phyloP scores from a whole-genome alignment of 1,140 invertebrate genomes.

The Solen grandis region DNA sequence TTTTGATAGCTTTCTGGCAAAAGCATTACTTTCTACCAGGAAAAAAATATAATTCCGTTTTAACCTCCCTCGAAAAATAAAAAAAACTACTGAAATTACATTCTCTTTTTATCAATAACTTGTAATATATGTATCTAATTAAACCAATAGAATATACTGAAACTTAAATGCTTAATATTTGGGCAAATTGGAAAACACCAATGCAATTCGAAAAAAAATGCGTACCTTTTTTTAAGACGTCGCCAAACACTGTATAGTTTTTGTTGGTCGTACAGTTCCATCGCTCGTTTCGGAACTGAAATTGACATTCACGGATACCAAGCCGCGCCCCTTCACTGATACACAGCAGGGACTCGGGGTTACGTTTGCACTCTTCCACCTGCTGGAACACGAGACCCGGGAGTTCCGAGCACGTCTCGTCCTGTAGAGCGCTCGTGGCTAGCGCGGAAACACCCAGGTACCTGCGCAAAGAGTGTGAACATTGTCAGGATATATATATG shows the following conservation, averaged over 20 bases:
- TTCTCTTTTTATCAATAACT: no score
- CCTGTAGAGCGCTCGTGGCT: slow-evolving; percentile 58
- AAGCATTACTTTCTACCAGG: no score
- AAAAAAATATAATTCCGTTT: no score
- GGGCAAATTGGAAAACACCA: no score
- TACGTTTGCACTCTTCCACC: slow-evolving; percentile 72
- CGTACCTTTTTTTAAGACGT: slow-evolving; percentile 89
- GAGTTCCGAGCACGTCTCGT: slow-evolving; percentile 83
- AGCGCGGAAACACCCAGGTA: slow-evolving; percentile 83
- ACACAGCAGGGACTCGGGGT: slow-evolving; percentile 77
- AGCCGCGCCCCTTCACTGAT: slow-evolving; percentile 74
- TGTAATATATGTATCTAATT: no score
- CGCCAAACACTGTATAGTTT: slow-evolving; percentile 86
- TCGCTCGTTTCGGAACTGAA: slow-evolving; percentile 77
- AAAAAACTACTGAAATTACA: no score
- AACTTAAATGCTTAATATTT: no score
- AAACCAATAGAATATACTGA: no score
- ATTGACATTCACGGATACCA: slow-evolving; percentile 78
- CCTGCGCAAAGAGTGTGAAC: slow-evolving; percentile 74
- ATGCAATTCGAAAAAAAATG: no score
- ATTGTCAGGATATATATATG: no score
- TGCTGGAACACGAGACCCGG: slow-evolving; percentile 75
- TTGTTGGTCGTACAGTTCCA: slow-evolving; percentile 78
- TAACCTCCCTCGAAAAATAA: no score
- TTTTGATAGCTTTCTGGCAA: no score